Conservation (phyloP, 2,888 invertebrate species). For the Diadromus collaris region DNA sequence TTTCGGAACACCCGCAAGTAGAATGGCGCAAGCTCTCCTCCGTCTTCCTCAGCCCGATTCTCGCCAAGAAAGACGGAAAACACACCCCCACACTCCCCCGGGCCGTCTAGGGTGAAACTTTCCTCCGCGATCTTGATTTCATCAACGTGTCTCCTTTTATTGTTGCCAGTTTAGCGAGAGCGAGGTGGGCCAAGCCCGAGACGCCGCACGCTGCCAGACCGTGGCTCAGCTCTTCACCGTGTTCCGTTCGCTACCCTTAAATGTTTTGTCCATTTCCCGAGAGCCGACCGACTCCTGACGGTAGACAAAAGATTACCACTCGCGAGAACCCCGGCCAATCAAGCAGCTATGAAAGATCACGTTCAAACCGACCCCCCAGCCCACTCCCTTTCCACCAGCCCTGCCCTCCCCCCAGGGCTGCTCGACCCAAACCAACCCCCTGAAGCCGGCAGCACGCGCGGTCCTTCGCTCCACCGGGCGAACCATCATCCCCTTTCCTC, state of each 20-base stretch:
- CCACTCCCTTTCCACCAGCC: too few relatives aligned
- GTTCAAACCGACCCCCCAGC: slow-evolving; percentile 70
- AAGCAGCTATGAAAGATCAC: slow-evolving; percentile 80
- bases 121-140: slow-evolving; percentile 77
- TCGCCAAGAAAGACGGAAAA: slow-evolving; percentile 11
- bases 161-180: slow-evolving; percentile 74
- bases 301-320: slow-evolving; percentile 74
- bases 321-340: slow-evolving; percentile 72
- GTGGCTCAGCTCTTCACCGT: slow-evolving; percentile 5
- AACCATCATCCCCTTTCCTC: slow-evolving; percentile 24
- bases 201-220: slow-evolving; percentile 8
- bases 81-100: too few relatives aligned
- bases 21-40: slow-evolving; percentile 7
- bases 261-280: slow-evolving; percentile 73
- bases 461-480: slow-evolving; percentile 19
- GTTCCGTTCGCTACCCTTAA: slow-evolving; percentile 67
- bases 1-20: slow-evolving; percentile 10
- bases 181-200: not conserved
- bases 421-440: slow-evolving; percentile 66
- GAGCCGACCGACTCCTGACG: not conserved
- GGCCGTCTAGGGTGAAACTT: slow-evolving; percentile 69
- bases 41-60: not conserved
- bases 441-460: slow-evolving; percentile 65
- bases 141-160: slow-evolving; percentile 79
- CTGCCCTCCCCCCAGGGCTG: too few relatives aligned